Percentiles rank a stretch among this genome's conserved stretches.
These are phyloP conservation scores for Enteromius anoplus DNA, from an alignment of 2,797 vertebrate genomes.

Conservation along the genomic window DNA sequence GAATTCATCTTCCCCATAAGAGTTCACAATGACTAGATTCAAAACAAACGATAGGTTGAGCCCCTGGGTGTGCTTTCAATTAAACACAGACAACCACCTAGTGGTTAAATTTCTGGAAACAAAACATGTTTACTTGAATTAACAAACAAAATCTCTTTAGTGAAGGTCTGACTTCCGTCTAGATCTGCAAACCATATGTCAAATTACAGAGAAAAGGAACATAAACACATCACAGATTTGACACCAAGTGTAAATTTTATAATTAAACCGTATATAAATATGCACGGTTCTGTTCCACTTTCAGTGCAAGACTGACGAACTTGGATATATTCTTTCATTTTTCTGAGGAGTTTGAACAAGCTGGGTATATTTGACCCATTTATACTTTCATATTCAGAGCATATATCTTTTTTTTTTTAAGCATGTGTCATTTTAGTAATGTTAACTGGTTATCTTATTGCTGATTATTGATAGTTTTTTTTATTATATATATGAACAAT, in stretches of 20 bases:
- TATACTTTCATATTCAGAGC: neutral
- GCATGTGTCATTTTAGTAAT: neutral
- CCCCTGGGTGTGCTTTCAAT: constrained; percentile 1
- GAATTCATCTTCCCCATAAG: neutral
- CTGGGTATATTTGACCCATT: neutral
- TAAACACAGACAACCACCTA: neutral
- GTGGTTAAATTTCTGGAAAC: neutral
- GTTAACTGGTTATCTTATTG: neutral
- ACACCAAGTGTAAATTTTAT: neutral
- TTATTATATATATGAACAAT: neutral
- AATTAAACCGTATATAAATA: constrained; percentile 1
- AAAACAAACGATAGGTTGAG: neutral
- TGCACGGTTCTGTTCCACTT: neutral
- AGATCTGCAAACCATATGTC: neutral
- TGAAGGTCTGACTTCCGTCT: neutral
- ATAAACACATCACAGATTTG: constrained; percentile 2
- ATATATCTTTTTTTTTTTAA: neutral
- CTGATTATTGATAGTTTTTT: neutral
- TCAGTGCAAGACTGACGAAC: neutral
- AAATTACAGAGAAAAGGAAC: constrained; percentile 27
- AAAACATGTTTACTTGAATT: constrained; percentile 26
- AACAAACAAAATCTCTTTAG: neutral
- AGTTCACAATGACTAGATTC: neutral
- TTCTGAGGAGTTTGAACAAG: neutral
- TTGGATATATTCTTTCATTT: too few species aligned